Evolutionary conservation across 1,140 invertebrate genomes (phyloP).

Genomic region (Ostrea edulis): DNA sequence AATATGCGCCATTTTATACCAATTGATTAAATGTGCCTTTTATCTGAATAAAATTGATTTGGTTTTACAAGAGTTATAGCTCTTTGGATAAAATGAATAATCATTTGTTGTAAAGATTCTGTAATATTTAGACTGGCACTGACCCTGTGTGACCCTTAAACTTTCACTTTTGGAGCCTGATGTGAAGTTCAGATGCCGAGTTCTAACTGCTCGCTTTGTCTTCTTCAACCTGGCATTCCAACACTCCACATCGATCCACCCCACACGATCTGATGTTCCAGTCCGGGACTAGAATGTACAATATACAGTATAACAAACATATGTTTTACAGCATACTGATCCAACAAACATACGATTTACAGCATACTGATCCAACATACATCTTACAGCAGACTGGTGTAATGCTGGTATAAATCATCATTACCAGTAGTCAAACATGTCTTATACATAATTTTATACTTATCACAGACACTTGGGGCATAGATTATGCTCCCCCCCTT

Average conservation of each 20-base stretch:
- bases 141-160: conserved; percentile 36
- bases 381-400: background rate
- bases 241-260: conserved; percentile 48
- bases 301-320: background rate
- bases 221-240: conserved; percentile 20
- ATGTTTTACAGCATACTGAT: background rate
- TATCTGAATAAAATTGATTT: too few relatives aligned
- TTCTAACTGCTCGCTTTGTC: conserved; percentile 20
- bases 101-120: background rate
- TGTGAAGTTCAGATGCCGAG: background rate
- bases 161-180: conserved; percentile 46
- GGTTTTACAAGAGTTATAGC: too few relatives aligned
- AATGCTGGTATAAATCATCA: too few relatives aligned
- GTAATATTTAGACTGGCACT: background rate
- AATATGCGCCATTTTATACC: too few relatives aligned
- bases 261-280: background rate
- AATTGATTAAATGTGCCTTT: too few relatives aligned
- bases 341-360: background rate
- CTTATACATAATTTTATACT: too few relatives aligned
- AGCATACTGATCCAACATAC: background rate
- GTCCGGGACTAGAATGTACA: background rate
- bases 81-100: too few relatives aligned
- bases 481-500: too few relatives aligned
- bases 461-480: too few relatives aligned
- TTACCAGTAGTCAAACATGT: too few relatives aligned